Percentiles rank a stretch among this genome's conserved stretches.
phyloP scores from a whole-genome alignment of 2,113 vertebrate species.

The Guaruba guarouba region DNA sequence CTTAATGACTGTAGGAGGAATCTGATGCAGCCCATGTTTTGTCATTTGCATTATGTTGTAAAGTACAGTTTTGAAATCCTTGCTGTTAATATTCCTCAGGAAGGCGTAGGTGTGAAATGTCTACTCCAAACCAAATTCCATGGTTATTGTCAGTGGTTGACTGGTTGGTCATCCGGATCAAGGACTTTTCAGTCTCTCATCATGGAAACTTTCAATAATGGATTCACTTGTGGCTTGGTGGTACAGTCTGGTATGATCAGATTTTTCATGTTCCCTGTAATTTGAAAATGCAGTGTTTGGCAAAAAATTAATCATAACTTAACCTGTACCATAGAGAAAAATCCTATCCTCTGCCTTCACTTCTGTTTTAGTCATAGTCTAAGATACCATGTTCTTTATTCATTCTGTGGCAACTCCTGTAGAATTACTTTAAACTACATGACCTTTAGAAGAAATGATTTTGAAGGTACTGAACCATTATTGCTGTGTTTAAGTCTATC shows the following conservation, averaged over 20 bases:
- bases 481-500: neutral
- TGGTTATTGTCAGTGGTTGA: neutral
- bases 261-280: constrained; percentile 18
- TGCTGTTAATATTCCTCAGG: constrained; percentile 10
- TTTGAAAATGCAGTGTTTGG: neutral
- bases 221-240: neutral
- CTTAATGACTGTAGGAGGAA: neutral
- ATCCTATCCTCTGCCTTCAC: neutral
- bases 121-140: neutral
- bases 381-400: neutral
- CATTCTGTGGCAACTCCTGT: neutral
- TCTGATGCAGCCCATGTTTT: neutral
- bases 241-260: neutral
- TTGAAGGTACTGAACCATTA: neutral
- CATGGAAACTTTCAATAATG: neutral
- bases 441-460: neutral
- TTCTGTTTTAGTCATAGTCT: constrained; percentile 15
- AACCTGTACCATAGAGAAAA: neutral
- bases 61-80: constrained; percentile 6
- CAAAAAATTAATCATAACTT: neutral
- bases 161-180: neutral
- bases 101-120: constrained; percentile 31
- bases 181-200: neutral
- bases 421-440: neutral
- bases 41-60: neutral